These are phyloP conservation scores for Lepisosteus oculatus DNA, from an alignment of 2,113 vertebrate species.

Conservation along the genomic window DNA sequence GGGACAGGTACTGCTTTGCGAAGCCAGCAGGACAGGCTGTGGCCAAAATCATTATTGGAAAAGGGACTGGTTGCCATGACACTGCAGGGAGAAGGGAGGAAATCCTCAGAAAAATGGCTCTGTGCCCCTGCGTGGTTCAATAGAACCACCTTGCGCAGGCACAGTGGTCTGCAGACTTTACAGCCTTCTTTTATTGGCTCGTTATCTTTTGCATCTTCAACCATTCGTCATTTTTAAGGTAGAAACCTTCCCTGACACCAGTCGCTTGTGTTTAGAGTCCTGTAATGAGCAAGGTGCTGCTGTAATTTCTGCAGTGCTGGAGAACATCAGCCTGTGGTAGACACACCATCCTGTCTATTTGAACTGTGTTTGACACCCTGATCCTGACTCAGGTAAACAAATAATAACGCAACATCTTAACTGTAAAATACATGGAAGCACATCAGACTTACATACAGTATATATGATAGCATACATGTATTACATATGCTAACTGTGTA, in stretches of 20 bases:
- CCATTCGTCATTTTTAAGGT: not conserved
- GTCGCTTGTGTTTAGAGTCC: not conserved
- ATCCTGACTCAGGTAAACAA: no score
- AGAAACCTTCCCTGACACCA: not conserved
- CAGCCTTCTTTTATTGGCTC: conserved; percentile 15
- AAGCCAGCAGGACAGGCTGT: not conserved
- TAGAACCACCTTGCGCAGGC: conserved; percentile 8
- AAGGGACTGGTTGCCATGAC: not conserved
- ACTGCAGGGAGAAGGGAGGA: conserved; percentile 2
- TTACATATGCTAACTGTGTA: no score
- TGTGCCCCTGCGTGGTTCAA: not conserved
- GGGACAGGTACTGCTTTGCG: not conserved
- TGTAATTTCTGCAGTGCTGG: not conserved
- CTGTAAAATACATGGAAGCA: no score
- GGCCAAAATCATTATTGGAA: not conserved
- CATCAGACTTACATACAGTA: no score
- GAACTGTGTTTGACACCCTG: not conserved
- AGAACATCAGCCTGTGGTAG: not conserved
- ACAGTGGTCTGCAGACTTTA: conserved; percentile 24
- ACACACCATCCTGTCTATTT: not conserved
- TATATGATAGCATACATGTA: no score
- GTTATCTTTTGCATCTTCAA: not conserved
- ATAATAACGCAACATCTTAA: no score
- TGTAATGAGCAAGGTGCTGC: not conserved
- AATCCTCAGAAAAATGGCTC: not conserved